phyloP scores from a whole-genome alignment of 2,888 invertebrate species.

The Cosmopolites sordidus region DNA sequence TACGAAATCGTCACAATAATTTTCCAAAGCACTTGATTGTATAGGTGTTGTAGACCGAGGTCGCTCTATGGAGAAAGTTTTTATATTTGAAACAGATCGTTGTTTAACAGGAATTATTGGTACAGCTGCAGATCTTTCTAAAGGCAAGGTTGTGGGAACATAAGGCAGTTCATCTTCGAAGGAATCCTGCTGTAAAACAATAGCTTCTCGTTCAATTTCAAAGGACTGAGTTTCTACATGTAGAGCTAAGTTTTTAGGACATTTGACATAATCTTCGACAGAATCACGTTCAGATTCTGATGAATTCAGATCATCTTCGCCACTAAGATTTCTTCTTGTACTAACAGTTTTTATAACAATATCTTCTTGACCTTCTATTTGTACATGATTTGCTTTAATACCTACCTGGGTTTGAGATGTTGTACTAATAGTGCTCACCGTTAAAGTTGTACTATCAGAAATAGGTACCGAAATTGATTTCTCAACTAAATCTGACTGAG shows the following conservation, averaged over 20 bases:
- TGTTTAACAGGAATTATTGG: conserved; percentile 78
- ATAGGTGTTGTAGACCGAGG: conserved; percentile 72
- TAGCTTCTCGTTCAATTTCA: conserved; percentile 68
- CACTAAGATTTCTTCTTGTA: background rate
- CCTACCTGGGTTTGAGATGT: background rate
- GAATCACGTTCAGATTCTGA: conserved; percentile 73
- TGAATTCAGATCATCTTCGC: conserved; percentile 51
- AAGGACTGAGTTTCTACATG: conserved; percentile 53
- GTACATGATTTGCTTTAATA: background rate
- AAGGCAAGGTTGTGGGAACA: conserved; percentile 83
- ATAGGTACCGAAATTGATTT: background rate
- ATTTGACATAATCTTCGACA: conserved; percentile 49
- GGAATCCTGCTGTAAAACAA: conserved; percentile 76
- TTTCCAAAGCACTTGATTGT: conserved; percentile 66
- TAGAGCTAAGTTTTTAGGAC: conserved; percentile 42
- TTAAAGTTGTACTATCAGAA: background rate
- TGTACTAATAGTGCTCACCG: background rate
- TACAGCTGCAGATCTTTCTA: conserved; percentile 76
- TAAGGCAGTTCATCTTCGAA: conserved; percentile 82
- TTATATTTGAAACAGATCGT: conserved; percentile 57
- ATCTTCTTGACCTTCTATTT: background rate
- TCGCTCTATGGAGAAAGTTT: conserved; percentile 68
- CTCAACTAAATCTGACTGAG: background rate
- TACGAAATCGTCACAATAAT: conserved; percentile 56
- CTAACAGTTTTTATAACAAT: background rate